A percentile compares a stretch with the other conserved stretches of the same genome.
phyloP scores from a whole-genome alignment of 2,888 invertebrate species.

The Hydropsyche betteni region DNA sequence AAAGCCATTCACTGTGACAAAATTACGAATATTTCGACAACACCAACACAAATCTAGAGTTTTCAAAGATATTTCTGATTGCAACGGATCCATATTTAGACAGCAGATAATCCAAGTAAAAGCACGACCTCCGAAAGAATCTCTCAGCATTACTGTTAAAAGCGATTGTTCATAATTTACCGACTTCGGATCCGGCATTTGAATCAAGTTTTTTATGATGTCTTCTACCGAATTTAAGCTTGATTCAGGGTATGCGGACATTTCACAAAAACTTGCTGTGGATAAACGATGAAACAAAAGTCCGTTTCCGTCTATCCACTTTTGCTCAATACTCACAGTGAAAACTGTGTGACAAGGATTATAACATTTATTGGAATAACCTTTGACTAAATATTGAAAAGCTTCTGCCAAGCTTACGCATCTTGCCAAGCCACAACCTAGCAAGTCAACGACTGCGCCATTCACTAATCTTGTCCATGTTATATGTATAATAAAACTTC shows the following conservation, averaged over 20 bases:
- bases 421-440: constrained; percentile 66
- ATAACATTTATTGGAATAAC: constrained; percentile 68
- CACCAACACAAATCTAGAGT: constrained; percentile 74
- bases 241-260: constrained; percentile 69
- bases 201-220: constrained; percentile 69
- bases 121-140: constrained; percentile 80
- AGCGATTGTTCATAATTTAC: constrained; percentile 73
- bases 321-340: constrained; percentile 78
- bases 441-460: constrained; percentile 70
- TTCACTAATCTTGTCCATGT: constrained; percentile 79
- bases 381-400: constrained; percentile 75
- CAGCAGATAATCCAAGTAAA: constrained; percentile 78
- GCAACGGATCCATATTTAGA: constrained; percentile 74
- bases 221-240: constrained; percentile 74
- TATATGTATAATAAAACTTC: constrained; percentile 73
- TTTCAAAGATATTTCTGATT: constrained; percentile 74
- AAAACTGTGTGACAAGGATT: constrained; percentile 75
- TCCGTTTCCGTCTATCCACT: constrained; percentile 74
- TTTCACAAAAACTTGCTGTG: constrained; percentile 78
- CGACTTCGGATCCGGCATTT: constrained; percentile 65
- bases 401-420: constrained; percentile 76
- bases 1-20: constrained; percentile 76
- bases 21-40: constrained; percentile 74
- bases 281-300: constrained; percentile 76
- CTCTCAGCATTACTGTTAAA: constrained; percentile 74